A percentile compares a stretch with the other conserved stretches of the same genome.
Evolutionary conservation across 2,113 vertebrate species (phyloP).

Genomic region (Pseudopipra pipra): DNA sequence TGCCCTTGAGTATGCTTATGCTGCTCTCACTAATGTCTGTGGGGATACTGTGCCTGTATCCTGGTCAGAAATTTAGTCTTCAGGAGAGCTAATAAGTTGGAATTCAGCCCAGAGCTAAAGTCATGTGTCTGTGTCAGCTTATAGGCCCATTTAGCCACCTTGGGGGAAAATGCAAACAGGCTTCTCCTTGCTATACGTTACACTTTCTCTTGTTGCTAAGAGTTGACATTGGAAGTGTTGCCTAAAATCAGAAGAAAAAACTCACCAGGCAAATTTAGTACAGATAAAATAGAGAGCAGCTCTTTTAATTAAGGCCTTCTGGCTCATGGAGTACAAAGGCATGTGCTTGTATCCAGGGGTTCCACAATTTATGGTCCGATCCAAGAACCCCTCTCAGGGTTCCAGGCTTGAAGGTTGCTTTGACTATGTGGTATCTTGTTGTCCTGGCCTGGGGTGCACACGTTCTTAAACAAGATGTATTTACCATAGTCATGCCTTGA

Average conservation of each 20-base stretch:
- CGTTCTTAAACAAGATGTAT: too few species aligned
- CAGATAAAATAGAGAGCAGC: too few species aligned
- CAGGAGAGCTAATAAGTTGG: background rate
- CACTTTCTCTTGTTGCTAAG: background rate
- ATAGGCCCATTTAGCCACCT: background rate
- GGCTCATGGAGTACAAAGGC: too few species aligned
- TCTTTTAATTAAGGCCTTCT: too few species aligned
- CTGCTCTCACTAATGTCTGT: background rate
- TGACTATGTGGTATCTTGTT: too few species aligned
- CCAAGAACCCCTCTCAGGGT: too few species aligned
- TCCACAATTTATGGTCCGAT: too few species aligned
- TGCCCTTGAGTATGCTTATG: background rate
- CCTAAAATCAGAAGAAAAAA: too few species aligned
- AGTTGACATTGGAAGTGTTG: background rate
- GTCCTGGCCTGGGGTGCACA: too few species aligned
- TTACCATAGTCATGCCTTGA: too few species aligned
- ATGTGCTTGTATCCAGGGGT: rapidly evolving
- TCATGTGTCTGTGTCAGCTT: background rate
- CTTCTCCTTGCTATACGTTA: background rate
- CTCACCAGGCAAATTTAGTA: too few species aligned
- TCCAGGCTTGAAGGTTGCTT: too few species aligned
- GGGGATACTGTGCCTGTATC: background rate
- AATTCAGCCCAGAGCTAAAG: background rate
- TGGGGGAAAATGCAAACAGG: background rate
- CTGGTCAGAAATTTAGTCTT: background rate